Conservation (phyloP, 1,140 invertebrate species). For the Pogonognathellus flavescens region DNA sequence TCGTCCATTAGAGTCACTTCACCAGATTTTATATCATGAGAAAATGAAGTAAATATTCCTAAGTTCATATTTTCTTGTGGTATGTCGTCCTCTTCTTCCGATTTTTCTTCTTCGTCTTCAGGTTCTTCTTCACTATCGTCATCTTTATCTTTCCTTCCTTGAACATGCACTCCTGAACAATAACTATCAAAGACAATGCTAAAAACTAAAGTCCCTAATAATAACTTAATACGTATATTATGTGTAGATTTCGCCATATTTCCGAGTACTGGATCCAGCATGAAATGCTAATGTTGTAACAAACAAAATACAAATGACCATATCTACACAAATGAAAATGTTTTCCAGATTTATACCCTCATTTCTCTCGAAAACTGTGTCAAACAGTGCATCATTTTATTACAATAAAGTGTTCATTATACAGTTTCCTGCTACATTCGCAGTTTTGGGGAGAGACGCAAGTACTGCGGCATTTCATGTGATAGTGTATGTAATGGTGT, state of each 20-base stretch:
- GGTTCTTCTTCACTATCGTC: neutral
- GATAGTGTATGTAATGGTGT: too few relatives aligned
- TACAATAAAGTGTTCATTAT: too few relatives aligned
- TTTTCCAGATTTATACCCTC: too few relatives aligned
- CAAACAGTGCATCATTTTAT: too few relatives aligned
- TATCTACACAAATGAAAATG: too few relatives aligned
- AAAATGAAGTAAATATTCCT: slow-evolving; percentile 21
- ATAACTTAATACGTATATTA: neutral
- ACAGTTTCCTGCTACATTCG: too few relatives aligned
- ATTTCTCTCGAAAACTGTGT: too few relatives aligned
- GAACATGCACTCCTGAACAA: neutral
- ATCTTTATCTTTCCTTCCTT: neutral
- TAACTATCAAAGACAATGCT: neutral
- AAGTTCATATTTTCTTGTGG: neutral
- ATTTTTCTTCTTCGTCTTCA: slow-evolving; percentile 6
- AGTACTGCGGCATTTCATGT: too few relatives aligned
- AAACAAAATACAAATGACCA: neutral
- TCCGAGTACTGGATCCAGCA: neutral
- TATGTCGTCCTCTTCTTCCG: neutral
- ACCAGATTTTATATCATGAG: slow-evolving; percentile 48
- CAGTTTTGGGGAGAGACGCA: too few relatives aligned
- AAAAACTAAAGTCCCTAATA: slow-evolving; percentile 21
- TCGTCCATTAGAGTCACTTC: slow-evolving; percentile 41
- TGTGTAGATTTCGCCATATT: neutral
- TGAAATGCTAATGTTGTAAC: neutral